Evolutionary conservation across 2,113 vertebrate genomes (phyloP).

Genomic region (Gadus chalcogrammus): DNA sequence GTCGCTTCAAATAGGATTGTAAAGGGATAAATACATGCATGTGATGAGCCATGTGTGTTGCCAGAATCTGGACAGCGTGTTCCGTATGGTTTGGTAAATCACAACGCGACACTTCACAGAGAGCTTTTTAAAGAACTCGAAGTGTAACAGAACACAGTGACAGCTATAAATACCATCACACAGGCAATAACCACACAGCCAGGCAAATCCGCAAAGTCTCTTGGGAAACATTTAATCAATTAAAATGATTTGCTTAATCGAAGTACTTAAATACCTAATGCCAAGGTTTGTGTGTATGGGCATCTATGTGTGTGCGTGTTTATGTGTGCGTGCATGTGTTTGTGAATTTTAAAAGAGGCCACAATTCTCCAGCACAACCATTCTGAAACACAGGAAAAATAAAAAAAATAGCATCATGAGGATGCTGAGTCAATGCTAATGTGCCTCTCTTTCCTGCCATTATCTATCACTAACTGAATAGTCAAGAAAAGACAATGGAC

Average conservation of each 20-base stretch:
- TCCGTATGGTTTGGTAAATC: constrained; percentile 56
- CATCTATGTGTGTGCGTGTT: no score
- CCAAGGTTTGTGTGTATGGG: no score
- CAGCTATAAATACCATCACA: constrained; percentile 1
- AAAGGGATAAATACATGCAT: constrained; percentile 76
- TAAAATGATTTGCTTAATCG: no score
- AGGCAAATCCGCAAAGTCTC: no score
- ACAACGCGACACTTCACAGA: no score
- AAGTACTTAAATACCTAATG: no score
- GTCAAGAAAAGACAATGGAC: constrained; percentile 49
- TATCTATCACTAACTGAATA: constrained; percentile 48
- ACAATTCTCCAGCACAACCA: constrained; percentile 4
- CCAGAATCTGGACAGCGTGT: constrained; percentile 62
- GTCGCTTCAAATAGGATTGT: constrained; percentile 68
- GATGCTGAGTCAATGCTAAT: constrained; percentile 48
- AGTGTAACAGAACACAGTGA: no score
- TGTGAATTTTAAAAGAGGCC: not conserved
- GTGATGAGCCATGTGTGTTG: constrained; percentile 56
- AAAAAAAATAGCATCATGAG: constrained; percentile 27
- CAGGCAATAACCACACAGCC: not conserved
- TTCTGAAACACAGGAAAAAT: constrained; percentile 12
- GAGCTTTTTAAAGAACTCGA: no score
- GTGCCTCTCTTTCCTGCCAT: constrained; percentile 43
- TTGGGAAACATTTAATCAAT: no score
- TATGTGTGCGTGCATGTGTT: not conserved